A percentile compares a stretch with the other conserved stretches of the same genome.
Evolutionary conservation across 2,113 vertebrate species (phyloP).

Genomic region (Herpailurus yagouaroundi): DNA sequence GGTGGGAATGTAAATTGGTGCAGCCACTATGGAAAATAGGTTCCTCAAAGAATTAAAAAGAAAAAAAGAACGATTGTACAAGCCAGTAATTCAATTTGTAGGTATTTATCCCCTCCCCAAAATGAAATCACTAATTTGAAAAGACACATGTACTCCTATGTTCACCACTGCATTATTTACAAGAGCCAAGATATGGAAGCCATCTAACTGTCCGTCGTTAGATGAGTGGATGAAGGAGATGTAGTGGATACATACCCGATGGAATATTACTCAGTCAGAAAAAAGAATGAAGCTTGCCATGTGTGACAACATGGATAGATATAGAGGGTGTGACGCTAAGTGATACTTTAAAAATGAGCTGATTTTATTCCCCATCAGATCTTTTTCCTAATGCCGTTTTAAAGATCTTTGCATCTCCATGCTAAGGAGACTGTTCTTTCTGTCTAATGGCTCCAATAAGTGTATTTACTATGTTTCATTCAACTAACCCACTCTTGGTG

Average conservation of each 20-base stretch:
- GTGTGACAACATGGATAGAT: neutral
- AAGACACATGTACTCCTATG: neutral
- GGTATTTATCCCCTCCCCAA: neutral
- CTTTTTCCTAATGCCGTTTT: neutral
- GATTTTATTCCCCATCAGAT: neutral
- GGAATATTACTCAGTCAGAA: neutral
- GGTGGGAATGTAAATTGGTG: neutral
- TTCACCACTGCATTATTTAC: neutral
- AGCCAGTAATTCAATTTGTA: neutral
- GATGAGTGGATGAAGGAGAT: neutral
- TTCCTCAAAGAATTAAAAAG: neutral
- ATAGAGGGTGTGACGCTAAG: neutral
- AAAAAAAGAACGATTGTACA: neutral
- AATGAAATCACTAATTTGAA: neutral
- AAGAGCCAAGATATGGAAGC: neutral
- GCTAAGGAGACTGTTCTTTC: neutral
- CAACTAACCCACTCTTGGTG: rapidly evolving
- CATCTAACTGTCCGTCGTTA: neutral
- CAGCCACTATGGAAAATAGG: neutral
- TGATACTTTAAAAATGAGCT: neutral
- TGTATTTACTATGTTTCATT: neutral
- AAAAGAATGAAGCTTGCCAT: neutral
- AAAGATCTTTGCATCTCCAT: neutral
- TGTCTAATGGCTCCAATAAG: neutral
- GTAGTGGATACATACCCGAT: neutral